Evolutionary conservation across 1,140 invertebrate genomes (phyloP), one percentile per base, ranked within the genome.

Genomic region (Bursaphelenchus mucronatus): DNA sequence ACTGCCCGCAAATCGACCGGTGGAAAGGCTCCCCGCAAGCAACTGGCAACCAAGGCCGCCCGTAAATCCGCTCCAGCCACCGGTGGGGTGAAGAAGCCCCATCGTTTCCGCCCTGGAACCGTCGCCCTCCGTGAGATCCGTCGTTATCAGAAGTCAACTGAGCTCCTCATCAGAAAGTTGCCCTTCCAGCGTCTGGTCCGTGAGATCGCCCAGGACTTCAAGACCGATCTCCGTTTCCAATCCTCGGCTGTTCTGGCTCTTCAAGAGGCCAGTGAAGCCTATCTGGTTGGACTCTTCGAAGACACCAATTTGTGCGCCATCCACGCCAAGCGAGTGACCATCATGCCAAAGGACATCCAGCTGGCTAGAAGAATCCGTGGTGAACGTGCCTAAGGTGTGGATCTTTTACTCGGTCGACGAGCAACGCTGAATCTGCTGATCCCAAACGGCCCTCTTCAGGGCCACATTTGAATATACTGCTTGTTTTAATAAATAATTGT

Each of bases 231-330:
- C 41, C 86, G 89, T 78, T 90, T 90, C 82, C 89, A 90, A 80
- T 89, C 87, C 69, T 87, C 88, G 9, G 89, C 89, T 17, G 88
- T 90, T 67, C 86, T 87, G 54, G 89, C 89, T 49, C 81, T 90
- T 39, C 87, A 90, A 86, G 91, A 94, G 86, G 90, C 91, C n/a
- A 89, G 88, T 74, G 91, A 94, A 80, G 89, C 90, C 21, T 92
- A 91, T 78, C 80, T 92, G 63, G 90, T 92, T 9, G 89, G 90
- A 73, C 85, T 93, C 9, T 93, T 81, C 85, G 91, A 94, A 87
- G 90, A 93, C 83, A 92, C 90, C 67, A 92, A 93, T 83, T 86
- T 92, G 86, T 92, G 90, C 84, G 90, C 91, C 68, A 93, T 93
- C 82, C 91, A 94, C 79, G 91, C 91, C 68, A 93, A 93, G 83